Evolutionary conservation across 2,113 vertebrate genomes (phyloP), one percentile per base, ranked within the genome.

Genomic region (Carassius gibelio): DNA sequence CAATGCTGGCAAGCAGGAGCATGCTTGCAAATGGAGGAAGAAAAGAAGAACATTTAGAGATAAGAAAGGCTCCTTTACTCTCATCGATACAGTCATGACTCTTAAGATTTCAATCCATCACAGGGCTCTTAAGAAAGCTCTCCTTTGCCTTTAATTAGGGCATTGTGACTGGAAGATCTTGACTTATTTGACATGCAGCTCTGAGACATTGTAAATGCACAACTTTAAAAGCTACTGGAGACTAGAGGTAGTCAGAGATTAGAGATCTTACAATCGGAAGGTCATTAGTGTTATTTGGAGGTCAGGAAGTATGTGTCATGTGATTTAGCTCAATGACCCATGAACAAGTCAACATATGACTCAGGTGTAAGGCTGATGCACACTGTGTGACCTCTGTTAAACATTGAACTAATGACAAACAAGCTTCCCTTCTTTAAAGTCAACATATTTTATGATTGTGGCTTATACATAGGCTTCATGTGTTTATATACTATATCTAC

Each of bases 111-210:
- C 72, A 82, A 82, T 86, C 72, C 82, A 75, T 83, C 42, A 76
- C 17, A 52, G 17, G 66, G 52, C 87, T 80, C 84, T 86, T 75
- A 85, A 75, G 79, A 78, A 57, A 81, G 69, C 36, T 9, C 81
- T 78, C 81, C 23, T 30, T 71, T 88, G 85, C 83, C 86, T 91
- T 88, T 92, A 92, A 91, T 90, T 90, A 88, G 88, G 90, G 38
- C 1, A 9, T 52, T 38, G 85, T 23, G 48, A 83, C 68, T 77
- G 64, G 88, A 77, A 74, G 48, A 88, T 38, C 64, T 66, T 75
- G 62, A 59, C 9, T 55, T 64, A 83, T 17, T 26, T 59, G 81
- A 81, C 50, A 48, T 61, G 71, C 88, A 57, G 68, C 82, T 64
- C 4, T 61, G 75, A 91, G 74, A 71, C 78, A 48, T 66, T 57